Evolutionary conservation across 2,113 vertebrate species (phyloP).

Genomic region (Xyrauchen texanus): DNA sequence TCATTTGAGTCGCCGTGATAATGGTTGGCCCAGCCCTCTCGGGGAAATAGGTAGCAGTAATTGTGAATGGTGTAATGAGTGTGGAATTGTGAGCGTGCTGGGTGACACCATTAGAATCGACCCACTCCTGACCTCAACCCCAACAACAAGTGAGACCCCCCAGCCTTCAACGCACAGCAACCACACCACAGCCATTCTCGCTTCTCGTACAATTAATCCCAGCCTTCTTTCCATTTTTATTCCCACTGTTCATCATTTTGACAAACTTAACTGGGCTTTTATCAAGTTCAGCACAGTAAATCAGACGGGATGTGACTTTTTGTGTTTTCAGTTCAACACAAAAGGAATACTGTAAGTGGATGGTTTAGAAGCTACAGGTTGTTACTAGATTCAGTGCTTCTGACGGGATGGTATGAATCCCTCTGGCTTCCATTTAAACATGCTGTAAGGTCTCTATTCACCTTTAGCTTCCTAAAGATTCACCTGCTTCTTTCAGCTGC

Average conservation of each 20-base stretch:
- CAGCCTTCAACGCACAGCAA: conserved; percentile 50
- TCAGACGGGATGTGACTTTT: conserved; percentile 18
- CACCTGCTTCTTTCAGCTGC: conserved; percentile 34
- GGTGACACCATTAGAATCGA: conserved; percentile 72
- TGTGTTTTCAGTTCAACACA: neutral
- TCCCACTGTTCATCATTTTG: conserved; percentile 23
- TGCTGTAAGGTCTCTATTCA: conserved; percentile 18
- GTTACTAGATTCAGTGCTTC: neutral
- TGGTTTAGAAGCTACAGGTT: neutral
- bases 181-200: conserved; percentile 66
- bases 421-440: conserved; percentile 24
- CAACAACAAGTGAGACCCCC: conserved; percentile 61
- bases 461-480: conserved; percentile 4
- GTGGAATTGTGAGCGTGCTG: conserved; percentile 71
- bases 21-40: conserved; percentile 74
- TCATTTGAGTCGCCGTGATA: conserved; percentile 79
- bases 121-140: conserved; percentile 64
- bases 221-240: conserved; percentile 53
- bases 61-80: conserved; percentile 79
- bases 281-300: conserved; percentile 16
- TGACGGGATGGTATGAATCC: neutral
- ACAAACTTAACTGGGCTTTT: conserved; percentile 30
- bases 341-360: neutral
- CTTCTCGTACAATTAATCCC: conserved; percentile 70
- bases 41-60: conserved; percentile 73